Evolutionary conservation across 2,888 invertebrate genomes (phyloP), one percentile per base, ranked within the genome.

Genomic region (Eupithecia insigniata): DNA sequence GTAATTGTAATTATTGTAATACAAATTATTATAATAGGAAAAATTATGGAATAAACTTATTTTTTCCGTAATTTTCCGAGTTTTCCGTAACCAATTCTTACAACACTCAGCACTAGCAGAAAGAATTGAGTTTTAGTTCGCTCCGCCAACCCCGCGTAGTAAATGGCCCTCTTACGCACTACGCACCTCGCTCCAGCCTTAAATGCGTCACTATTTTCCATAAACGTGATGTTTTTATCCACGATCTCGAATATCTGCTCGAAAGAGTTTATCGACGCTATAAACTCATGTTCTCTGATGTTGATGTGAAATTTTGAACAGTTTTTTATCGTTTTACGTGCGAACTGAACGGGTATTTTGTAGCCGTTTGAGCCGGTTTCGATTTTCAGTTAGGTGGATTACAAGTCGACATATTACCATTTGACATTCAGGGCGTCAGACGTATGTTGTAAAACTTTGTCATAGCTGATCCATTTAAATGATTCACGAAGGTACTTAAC

Each of bases 151-250:
- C 78, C 77, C 72, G 83, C 82, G 80, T 81, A 81, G 83, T 81
- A 86, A 85, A 85, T 84, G 84, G 83, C 81, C 82, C 80, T 82
- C 80, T 80, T 83, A 84, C 84, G 84, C 78, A 78, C 81, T 79
- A 75, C 76, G 76, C 87, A 86, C 87, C 82, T 86, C 83, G 81
- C 83, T 84, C 81, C 82, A 80, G 79, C 83, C 84, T 83, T 83
- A 84, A 85, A 84, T 82, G 84, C 82, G 81, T 85, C 83, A 86
- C 87, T 87, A 85, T 87, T 87, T 86, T 85, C 85, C 85, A 81
- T 87, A 85, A 85, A 87, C 84, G 85, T 83, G 82, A 86, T 84
- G 86, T 85, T 87, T 85, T 85, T 85, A 85, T 86, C 85, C 84
- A 79, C 80, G 82, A 83, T 84, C 83, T 82, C 84, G 80, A 82